These are phyloP conservation scores for Orchestia grillus DNA, from an alignment of 1,140 invertebrate genomes.

Conservation along the genomic window DNA sequence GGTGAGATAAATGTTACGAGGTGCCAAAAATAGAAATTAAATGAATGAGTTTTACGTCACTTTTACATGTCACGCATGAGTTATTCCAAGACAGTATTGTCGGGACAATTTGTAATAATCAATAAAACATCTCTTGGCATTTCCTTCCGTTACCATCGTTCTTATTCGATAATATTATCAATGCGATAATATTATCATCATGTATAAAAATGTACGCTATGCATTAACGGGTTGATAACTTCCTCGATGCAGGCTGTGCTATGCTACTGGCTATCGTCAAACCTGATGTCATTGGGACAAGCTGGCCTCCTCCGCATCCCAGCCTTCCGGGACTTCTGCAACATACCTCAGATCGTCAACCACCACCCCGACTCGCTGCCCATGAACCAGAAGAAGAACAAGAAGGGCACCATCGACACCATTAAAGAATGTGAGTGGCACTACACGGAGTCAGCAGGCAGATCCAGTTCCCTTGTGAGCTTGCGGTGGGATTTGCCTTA, in stretches of 20 bases:
- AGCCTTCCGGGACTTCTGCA: constrained; percentile 81
- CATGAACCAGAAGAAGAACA: constrained; percentile 76
- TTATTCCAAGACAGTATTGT: not conserved
- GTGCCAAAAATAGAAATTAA: too few species aligned
- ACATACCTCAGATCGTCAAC: constrained; percentile 79
- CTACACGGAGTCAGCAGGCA: not conserved
- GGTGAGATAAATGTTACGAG: too few species aligned
- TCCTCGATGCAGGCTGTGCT: constrained; percentile 80
- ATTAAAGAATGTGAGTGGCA: constrained; percentile 85
- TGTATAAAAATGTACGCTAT: too few species aligned
- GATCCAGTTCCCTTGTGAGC: too few species aligned
- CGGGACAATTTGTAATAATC: too few species aligned
- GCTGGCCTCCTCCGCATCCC: constrained; percentile 84
- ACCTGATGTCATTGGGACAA: constrained; percentile 89
- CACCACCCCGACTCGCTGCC: constrained; percentile 76
- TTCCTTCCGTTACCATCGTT: too few species aligned
- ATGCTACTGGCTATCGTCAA: constrained; percentile 91
- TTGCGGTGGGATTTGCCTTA: too few species aligned
- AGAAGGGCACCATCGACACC: constrained; percentile 79
- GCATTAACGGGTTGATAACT: too few species aligned
- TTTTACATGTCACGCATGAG: not conserved
- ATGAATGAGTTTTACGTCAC: not conserved
- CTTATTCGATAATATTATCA: too few species aligned
- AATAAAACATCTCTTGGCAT: too few species aligned
- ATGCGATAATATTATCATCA: too few species aligned